Base-by-base conservation (phyloP, 2,797 vertebrate species). In the Rhodeus uyekii region DNA sequence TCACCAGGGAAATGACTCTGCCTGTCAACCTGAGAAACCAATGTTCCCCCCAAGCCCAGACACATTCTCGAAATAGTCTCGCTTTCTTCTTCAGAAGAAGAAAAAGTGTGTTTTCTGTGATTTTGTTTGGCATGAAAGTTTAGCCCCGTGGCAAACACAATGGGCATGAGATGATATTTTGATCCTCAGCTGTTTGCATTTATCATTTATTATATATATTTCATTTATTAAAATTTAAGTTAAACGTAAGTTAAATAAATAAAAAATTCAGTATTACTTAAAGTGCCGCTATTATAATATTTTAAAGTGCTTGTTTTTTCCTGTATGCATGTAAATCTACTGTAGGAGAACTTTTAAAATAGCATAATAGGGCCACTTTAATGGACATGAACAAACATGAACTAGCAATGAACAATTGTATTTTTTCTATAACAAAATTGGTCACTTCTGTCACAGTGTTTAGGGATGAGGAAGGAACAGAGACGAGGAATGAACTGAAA, bases 1-100 rank as follows among this genome's bases (percentile, higher is more conserved):
- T 80, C 87, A 80, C 88, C 80, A 81, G 89, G 87, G 90, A 87
- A 86, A 89, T 82, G 82, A 82, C 86, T 87, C 77, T 72, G 53
- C 87, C 85, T 86, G 81, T 89, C 87, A 88, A 89, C 88, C 86
- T 80, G 84, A 76, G 83, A 87, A 87, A 84, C 86, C 80, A 76
- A 80, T 82, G 64, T 81, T 75, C 83, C 83, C 83, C 85, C 83
- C 75, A 87, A 87, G 86, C 85, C 78, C 69, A 87, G 83, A 82
- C 84, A 86, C 80, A 83, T 76, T 83, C 84, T 84, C 69, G 36
- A 85, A 87, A 88, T 87, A 88, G 84, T 86, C 68, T 86, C 1
- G 60, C 83, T 85, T 85, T 85, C 78, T 85, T 85, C 78, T 82
- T 83, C 85, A 82, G 76, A 83, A 72, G 75, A 82, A 58, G 61